Base-by-base conservation (phyloP, 2,113 vertebrate genomes). In the Brachyistius frenatus region DNA sequence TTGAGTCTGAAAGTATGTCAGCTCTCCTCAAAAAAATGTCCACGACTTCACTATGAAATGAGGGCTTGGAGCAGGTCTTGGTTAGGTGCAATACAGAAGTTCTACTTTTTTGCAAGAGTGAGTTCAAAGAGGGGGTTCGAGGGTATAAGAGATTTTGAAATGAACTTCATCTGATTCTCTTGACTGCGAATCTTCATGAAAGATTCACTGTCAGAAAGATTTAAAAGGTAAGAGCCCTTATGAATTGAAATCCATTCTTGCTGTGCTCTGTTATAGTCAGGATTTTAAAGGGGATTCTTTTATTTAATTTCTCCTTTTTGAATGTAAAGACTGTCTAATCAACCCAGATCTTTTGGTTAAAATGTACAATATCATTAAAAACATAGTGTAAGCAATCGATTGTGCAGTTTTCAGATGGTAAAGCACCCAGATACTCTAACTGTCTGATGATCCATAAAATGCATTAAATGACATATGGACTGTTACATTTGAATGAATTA, bases 1-100 rank as follows among this genome's bases (percentile, higher is more conserved):
- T 85, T 80, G 80, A 84, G 69, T 77, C 64, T 81, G 47, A 78
- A 85, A 85, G 44, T 84, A 66, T 83, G 84, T 83, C 85, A 69
- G 63, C 61, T 76, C 36, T 23, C 61, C 66, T 79, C 23, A 78
- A 41, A 79, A 73, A 80, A 77, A 65, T 36, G 64, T 68, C 67
- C 56, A 55, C 7, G 5, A 32, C 53, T 60, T 55, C 30, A 68
- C 49, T 44, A 33, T 73, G 74, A 83, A 71, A 44, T 49, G 72
- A 76, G 58, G 35, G 53, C 68, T 71, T 1, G 2, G 61, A 76
- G 78, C 55, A 2, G 32, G 65, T 81, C 55, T 70, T 5, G 66
- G 79, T 82, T 49, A 68, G 81, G 55, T 83, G 57, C 66, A 74
- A 36, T 60, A 39, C 15, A 37, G 39, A 57, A 47, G 60, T 72